phyloP scores from a whole-genome alignment of 1,140 invertebrate species.

The Ostrea edulis region DNA sequence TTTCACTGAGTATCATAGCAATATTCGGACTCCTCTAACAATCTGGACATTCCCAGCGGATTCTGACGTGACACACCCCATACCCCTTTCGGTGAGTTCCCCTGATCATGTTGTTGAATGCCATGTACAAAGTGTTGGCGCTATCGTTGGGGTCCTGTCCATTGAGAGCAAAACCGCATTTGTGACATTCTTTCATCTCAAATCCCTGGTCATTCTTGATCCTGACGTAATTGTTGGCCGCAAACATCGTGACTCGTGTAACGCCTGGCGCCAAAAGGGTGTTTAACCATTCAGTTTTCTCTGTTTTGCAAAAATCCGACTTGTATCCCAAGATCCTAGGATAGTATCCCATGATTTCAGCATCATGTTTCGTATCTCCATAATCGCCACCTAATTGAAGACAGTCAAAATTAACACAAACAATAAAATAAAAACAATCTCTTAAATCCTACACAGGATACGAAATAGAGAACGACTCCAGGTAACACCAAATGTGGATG shows the following conservation, averaged over 20 bases:
- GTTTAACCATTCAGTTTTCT: neutral
- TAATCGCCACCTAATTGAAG: neutral
- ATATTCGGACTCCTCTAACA: neutral
- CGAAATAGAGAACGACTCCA: too few relatives aligned
- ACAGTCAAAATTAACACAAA: neutral
- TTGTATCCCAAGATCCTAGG: neutral
- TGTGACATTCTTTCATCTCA: neutral
- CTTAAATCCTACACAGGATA: too few relatives aligned
- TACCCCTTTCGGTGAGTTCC: neutral
- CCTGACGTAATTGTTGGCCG: conserved; percentile 17
- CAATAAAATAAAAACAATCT: too few relatives aligned
- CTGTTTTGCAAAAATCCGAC: neutral
- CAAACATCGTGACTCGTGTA: conserved; percentile 9
- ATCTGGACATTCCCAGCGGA: neutral
- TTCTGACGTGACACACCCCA: neutral
- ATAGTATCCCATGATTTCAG: neutral
- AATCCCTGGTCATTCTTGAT: conserved; percentile 28
- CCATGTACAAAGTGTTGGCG: neutral
- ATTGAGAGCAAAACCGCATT: conserved; percentile 17
- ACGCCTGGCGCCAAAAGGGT: neutral
- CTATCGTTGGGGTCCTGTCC: conserved; percentile 16
- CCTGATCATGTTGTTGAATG: conserved; percentile 1
- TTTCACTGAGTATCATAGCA: too few relatives aligned
- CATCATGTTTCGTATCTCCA: neutral
- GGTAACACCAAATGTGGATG: too few relatives aligned